phyloP scores from a whole-genome alignment of 2,113 vertebrate genomes.

The Melanostigma gelatinosum region DNA sequence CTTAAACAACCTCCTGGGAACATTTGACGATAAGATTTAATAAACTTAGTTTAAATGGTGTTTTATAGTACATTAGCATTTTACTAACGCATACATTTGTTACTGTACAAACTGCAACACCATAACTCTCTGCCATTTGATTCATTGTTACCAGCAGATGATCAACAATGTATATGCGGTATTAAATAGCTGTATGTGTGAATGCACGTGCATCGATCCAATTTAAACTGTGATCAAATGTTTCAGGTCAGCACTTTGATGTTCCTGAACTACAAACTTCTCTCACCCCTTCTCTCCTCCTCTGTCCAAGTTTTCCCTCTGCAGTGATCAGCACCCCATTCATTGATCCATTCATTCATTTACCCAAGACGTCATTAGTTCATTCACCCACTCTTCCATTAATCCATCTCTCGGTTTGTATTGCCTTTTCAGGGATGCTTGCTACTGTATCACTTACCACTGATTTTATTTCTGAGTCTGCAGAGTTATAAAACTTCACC shows the following conservation, averaged over 20 bases:
- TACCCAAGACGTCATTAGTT: slow-evolving; percentile 58
- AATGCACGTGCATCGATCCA: slow-evolving; percentile 22
- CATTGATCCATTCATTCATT: slow-evolving; percentile 75
- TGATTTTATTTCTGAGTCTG: slow-evolving; percentile 41
- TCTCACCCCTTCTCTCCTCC: slow-evolving; percentile 27
- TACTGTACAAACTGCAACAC: slow-evolving; percentile 1
- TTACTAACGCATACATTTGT: not conserved
- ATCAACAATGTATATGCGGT: slow-evolving; percentile 5
- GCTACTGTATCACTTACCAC: slow-evolving; percentile 22
- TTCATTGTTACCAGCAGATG: slow-evolving; percentile 7
- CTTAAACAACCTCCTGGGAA: not conserved
- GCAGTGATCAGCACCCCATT: slow-evolving; percentile 70
- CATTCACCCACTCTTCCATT: slow-evolving; percentile 65
- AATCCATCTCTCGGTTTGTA: slow-evolving; percentile 51
- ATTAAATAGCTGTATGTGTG: slow-evolving; percentile 11
- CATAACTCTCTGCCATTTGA: not conserved
- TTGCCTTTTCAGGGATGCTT: slow-evolving; percentile 45
- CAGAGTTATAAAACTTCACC: slow-evolving; percentile 13
- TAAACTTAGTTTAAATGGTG: not conserved
- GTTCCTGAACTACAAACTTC: slow-evolving; percentile 50
- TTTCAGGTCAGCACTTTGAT: slow-evolving; percentile 58
- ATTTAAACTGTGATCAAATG: slow-evolving; percentile 48
- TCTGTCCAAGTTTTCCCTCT: slow-evolving; percentile 55
- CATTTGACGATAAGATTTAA: not conserved
- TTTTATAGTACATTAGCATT: not conserved